These are phyloP conservation scores for Turdus rufiventris DNA, from an alignment of 2,113 vertebrate species.

Conservation along the genomic window DNA sequence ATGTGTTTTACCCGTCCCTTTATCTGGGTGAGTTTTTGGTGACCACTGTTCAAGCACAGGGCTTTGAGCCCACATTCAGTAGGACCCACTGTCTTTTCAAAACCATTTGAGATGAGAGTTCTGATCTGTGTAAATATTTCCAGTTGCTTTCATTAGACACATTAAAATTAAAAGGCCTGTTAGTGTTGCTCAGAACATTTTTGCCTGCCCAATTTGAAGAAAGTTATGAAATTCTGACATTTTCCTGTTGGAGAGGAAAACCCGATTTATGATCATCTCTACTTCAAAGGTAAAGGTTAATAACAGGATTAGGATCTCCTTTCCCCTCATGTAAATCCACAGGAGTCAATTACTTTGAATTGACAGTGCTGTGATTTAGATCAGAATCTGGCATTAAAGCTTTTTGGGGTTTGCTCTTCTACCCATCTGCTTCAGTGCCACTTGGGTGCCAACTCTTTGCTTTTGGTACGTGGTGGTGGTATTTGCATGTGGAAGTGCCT, in stretches of 20 bases:
- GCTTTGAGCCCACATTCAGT: background rate
- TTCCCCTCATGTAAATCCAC: conserved; percentile 38
- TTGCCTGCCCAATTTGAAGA: background rate
- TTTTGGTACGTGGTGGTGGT: conserved; percentile 1
- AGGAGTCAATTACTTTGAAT: conserved; percentile 21
- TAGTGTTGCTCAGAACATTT: background rate
- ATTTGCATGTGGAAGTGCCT: conserved; percentile 36
- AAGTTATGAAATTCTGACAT: conserved; percentile 1
- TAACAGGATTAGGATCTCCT: conserved; percentile 34
- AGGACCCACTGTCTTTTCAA: background rate
- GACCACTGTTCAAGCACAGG: rapidly evolving
- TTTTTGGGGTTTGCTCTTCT: background rate
- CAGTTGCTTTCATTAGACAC: background rate
- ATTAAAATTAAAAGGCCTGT: background rate
- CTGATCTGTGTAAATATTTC: background rate
- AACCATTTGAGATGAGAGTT: background rate
- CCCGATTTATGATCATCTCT: background rate
- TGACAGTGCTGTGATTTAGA: conserved; percentile 38
- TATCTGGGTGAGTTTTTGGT: background rate
- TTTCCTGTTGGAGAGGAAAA: background rate
- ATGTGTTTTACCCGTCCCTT: rapidly evolving
- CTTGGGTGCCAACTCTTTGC: background rate
- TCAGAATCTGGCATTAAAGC: background rate
- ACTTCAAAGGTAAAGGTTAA: conserved; percentile 41
- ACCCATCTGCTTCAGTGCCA: background rate